These are phyloP conservation scores for Eptesicus fuscus DNA, from an alignment of 2,113 vertebrate genomes.

Conservation along the genomic window DNA sequence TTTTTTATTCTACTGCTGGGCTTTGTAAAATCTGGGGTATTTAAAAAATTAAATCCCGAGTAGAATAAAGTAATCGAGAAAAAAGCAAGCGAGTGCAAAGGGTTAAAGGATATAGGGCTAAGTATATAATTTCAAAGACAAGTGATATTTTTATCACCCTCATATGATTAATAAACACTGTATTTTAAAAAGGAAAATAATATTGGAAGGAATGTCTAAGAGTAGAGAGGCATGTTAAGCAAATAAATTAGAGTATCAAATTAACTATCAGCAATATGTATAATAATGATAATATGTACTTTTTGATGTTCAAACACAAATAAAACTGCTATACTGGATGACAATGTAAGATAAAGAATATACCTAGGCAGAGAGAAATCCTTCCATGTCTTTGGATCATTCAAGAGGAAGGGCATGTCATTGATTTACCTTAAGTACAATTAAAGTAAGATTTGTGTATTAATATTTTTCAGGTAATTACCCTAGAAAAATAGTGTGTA, in stretches of 20 bases:
- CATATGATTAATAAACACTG: neutral
- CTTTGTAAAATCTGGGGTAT: no score
- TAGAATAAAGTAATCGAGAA: no score
- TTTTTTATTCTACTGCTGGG: no score
- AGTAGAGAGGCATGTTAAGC: neutral
- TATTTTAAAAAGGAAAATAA: neutral
- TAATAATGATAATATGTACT: neutral
- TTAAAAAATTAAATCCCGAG: no score
- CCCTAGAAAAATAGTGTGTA: neutral
- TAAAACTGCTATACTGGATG: neutral
- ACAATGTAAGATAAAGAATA: neutral
- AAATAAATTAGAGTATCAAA: neutral
- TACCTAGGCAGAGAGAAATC: neutral
- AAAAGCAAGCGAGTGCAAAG: no score
- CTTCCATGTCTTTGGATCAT: neutral
- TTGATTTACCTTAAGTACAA: neutral
- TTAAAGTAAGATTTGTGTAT: neutral
- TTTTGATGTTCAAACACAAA: neutral
- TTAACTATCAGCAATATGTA: neutral
- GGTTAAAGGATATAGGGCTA: neutral
- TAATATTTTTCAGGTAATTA: neutral
- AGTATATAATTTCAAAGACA: neutral
- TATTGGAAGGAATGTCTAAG: neutral
- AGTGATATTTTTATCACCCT: neutral
- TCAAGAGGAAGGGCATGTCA: neutral